Evolutionary conservation across 2,888 invertebrate genomes (phyloP).

Genomic region (Drosophila ezoana): DNA sequence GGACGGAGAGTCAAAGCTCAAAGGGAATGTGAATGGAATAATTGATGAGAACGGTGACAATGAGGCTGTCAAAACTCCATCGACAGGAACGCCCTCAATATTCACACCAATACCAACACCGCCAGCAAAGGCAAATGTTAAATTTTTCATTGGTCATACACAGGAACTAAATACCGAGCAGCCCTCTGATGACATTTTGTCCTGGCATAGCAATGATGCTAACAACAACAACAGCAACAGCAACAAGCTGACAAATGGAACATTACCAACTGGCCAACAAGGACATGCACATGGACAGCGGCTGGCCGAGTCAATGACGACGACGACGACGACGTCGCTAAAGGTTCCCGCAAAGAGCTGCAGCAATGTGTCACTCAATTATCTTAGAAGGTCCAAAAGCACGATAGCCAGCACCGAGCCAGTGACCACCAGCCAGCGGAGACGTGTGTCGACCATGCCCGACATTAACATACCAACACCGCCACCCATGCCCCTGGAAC

Average conservation of each 20-base stretch:
- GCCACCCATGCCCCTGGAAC: constrained; percentile 70
- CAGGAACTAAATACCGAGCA: constrained; percentile 67
- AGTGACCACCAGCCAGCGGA: constrained; percentile 35
- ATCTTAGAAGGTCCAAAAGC: constrained; percentile 63
- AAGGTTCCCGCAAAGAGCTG: constrained; percentile 48
- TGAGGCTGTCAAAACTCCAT: constrained; percentile 23
- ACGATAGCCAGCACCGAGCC: constrained; percentile 34
- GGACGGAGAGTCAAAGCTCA: constrained; percentile 62
- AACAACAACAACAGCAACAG: constrained; percentile 51
- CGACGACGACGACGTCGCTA: constrained; percentile 8
- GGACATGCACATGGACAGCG: constrained; percentile 17
- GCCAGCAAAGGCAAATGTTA: constrained; percentile 61
- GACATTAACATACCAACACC: constrained; percentile 76
- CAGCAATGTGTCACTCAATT: constrained; percentile 70
- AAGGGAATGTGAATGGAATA: constrained; percentile 70
- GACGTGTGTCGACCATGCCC: constrained; percentile 72
- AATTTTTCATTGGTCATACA: constrained; percentile 81
- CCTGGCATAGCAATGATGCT: constrained; percentile 66
- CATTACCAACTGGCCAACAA: constrained; percentile 46
- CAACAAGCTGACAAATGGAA: constrained; percentile 59
- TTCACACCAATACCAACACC: constrained; percentile 33
- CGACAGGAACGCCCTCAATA: constrained; percentile 39
- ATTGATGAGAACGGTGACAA: constrained; percentile 59
- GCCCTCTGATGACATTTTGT: constrained; percentile 52
- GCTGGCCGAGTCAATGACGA: constrained; percentile 19